These are phyloP conservation scores for Clivina fossor DNA, from an alignment of 2,888 invertebrate species.

Conservation along the genomic window DNA sequence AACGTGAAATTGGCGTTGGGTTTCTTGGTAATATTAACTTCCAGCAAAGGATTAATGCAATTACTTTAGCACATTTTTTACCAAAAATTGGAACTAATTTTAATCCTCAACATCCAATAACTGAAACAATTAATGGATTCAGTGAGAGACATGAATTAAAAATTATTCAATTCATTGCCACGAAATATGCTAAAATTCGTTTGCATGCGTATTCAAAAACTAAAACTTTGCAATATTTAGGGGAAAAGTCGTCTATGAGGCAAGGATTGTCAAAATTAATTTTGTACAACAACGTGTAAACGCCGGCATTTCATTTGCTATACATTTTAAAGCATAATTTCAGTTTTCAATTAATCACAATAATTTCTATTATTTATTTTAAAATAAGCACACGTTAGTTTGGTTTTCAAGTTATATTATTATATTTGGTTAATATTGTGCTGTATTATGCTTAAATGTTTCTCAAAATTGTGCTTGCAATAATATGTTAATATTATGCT, in stretches of 20 bases:
- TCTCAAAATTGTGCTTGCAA: too few species aligned
- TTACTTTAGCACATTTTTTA: neutral
- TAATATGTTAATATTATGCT: too few species aligned
- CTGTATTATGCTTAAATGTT: too few species aligned
- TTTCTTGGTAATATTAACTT: neutral
- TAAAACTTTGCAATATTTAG: neutral
- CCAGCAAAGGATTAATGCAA: neutral
- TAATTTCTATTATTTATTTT: too few species aligned
- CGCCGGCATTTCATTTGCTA: too few species aligned
- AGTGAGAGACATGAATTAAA: neutral
- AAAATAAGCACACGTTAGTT: too few species aligned
- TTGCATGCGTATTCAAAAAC: neutral
- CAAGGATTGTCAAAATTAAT: conserved; percentile 3
- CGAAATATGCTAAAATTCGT: neutral
- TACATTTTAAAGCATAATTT: too few species aligned
- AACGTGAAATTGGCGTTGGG: neutral
- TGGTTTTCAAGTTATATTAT: too few species aligned
- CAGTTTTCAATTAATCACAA: too few species aligned
- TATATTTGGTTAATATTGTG: too few species aligned
- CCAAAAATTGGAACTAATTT: neutral
- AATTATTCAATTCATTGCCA: neutral
- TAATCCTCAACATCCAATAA: neutral
- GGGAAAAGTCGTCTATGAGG: neutral
- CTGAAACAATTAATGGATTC: neutral
- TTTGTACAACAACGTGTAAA: conserved; percentile 1